A percentile compares a stretch with the other conserved stretches of the same genome.
Evolutionary conservation across 2,888 invertebrate genomes (phyloP).

Genomic region (Drosophila mimica): DNA sequence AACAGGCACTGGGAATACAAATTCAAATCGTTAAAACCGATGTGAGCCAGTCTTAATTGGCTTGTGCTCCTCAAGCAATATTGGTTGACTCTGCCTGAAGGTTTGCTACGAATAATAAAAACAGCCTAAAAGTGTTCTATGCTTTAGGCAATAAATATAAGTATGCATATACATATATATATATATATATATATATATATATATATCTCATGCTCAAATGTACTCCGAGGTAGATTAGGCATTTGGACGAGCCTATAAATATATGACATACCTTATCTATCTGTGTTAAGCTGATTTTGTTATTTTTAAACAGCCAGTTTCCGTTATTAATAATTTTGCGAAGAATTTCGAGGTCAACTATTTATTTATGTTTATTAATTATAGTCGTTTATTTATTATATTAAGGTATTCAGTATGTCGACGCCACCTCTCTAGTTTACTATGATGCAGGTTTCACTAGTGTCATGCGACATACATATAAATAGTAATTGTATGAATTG

Average conservation of each 20-base stretch:
- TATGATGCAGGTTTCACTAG: too few species aligned
- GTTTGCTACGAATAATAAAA: neutral
- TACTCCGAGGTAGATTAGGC: neutral
- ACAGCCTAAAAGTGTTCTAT: constrained; percentile 33
- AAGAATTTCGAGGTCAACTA: neutral
- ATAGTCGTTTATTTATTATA: neutral
- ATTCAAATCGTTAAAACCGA: neutral
- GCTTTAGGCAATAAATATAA: neutral
- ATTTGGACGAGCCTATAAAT: neutral
- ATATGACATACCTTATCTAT: neutral
- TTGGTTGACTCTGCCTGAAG: neutral
- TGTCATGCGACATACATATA: neutral
- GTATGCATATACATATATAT: neutral
- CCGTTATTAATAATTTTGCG: neutral
- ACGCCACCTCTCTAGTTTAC: neutral
- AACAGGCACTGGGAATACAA: neutral
- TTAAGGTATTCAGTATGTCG: neutral
- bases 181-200: too few species aligned
- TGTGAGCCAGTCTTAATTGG: neutral
- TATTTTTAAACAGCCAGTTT: neutral
- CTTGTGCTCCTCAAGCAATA: neutral
- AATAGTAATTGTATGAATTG: neutral
- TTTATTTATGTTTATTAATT: neutral
- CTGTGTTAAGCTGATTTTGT: neutral
- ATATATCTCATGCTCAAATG: neutral